Evolutionary conservation across 1,140 invertebrate genomes (phyloP).

Genomic region (Drosophila parabipectinata): DNA sequence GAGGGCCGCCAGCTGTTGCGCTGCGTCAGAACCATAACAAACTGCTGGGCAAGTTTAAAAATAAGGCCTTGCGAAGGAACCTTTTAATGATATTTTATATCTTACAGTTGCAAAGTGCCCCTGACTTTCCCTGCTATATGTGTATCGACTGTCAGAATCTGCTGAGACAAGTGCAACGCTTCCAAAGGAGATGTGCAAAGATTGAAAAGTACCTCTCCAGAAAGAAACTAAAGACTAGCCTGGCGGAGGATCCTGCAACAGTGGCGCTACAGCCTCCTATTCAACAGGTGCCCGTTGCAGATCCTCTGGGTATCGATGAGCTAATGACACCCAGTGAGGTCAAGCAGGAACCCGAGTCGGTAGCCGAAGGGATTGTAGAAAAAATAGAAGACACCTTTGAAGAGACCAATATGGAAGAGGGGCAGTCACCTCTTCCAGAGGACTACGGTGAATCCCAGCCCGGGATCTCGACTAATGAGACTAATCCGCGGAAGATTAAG

Average conservation of each 20-base stretch:
- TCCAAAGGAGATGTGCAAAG: constrained; percentile 58
- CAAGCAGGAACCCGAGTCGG: constrained; percentile 16
- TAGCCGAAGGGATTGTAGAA: not conserved
- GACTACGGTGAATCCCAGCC: constrained; percentile 27
- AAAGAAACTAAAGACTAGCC: constrained; percentile 8
- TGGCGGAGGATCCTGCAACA: not conserved
- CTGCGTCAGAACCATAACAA: constrained; percentile 49
- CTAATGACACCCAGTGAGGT: constrained; percentile 7
- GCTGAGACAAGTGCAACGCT: constrained; percentile 43
- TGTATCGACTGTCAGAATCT: constrained; percentile 53
- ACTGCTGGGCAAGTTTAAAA: constrained; percentile 53
- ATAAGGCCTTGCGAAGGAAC: too few relatives aligned
- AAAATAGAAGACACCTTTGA: constrained; percentile 6
- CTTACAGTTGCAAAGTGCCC: constrained; percentile 45
- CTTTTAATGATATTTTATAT: constrained; percentile 5
- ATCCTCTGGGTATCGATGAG: constrained; percentile 54
- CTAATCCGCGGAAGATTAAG: not conserved
- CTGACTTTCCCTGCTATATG: constrained; percentile 37
- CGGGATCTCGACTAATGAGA: not conserved
- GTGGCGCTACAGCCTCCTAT: constrained; percentile 11
- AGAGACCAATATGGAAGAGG: not conserved
- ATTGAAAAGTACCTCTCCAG: constrained; percentile 53
- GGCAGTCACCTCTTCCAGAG: constrained; percentile 15
- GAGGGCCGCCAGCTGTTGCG: constrained; percentile 33
- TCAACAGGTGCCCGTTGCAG: constrained; percentile 16